Percentiles rank a stretch among this genome's conserved stretches.
These are phyloP conservation scores for Heliothis peltigera DNA, from an alignment of 2,888 invertebrate genomes.

Conservation along the genomic window DNA sequence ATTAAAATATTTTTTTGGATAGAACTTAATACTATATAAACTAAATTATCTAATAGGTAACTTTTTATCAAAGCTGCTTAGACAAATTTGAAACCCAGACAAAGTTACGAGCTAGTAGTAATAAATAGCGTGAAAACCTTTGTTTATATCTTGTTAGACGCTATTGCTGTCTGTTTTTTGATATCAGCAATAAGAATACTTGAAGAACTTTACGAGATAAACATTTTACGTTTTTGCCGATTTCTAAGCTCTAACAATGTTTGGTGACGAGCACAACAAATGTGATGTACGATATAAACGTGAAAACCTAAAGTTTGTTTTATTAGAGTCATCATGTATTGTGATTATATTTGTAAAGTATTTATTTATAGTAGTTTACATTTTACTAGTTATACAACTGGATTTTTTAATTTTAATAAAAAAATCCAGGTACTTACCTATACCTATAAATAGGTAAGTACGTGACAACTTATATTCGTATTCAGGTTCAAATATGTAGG, in stretches of 20 bases:
- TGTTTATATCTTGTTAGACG: conserved; percentile 40
- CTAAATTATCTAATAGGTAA: no score
- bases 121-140: conserved; percentile 36
- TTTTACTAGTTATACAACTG: no score
- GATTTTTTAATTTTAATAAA: no score
- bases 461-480: no score
- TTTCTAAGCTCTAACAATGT: conserved; percentile 41
- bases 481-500: no score
- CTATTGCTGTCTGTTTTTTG: conserved; percentile 46
- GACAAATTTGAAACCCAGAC: no score
- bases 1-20: no score
- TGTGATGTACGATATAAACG: conserved; percentile 42
- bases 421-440: no score
- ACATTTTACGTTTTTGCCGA: conserved; percentile 53
- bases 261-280: conserved; percentile 43
- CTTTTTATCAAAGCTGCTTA: no score
- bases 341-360: not conserved
- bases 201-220: conserved; percentile 53
- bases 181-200: conserved; percentile 53
- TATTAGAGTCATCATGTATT: conserved; percentile 30
- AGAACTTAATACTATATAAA: no score
- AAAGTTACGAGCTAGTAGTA: not conserved
- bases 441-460: no score
- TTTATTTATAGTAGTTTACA: not conserved
- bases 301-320: conserved; percentile 38